Base-by-base conservation (phyloP, 1,140 invertebrate species). In the Hormaphis cornu region DNA sequence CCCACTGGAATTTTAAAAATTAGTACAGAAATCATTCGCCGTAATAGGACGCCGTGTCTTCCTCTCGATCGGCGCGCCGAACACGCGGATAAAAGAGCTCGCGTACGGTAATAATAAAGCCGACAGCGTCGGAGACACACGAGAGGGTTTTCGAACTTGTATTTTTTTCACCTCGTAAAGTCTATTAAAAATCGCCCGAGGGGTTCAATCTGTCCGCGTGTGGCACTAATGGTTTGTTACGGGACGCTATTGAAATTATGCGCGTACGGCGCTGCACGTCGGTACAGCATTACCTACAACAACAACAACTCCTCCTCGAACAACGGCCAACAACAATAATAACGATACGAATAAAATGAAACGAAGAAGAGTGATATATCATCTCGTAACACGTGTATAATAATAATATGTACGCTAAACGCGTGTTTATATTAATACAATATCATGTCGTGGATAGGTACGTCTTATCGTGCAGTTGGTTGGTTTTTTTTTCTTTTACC, bases 361-460 rank as follows among this genome's bases (percentile, higher is more conserved):
- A n/a, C n/a, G n/a, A n/a, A n/a, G n/a, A 63, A 66, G 61, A 66
- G 28, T 48, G 30, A 66, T 66, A 66, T 24, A 66, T 66, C 61
- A 66, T 48, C 44, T 58, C n/a, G n/a, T 40, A 58, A 40, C 20
- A 24, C 20, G 54, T 58, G 35, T 40, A 33, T 33, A 33, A 33
- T 33, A 33, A n/a, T n/a, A n/a, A n/a, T n/a, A n/a, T n/a, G n/a
- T n/a, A n/a, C n/a, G n/a, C n/a, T n/a, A n/a, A n/a, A n/a, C n/a
- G n/a, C n/a, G n/a, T n/a, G n/a, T n/a, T n/a, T n/a, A n/a, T n/a
- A n/a, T n/a, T n/a, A n/a, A n/a, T n/a, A n/a, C n/a, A n/a, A n/a
- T n/a, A n/a, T n/a, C n/a, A n/a, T n/a, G n/a, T n/a, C n/a, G n/a
- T n/a, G n/a, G n/a, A n/a, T n/a, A n/a, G n/a, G n/a, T n/a, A n/a